phyloP scores from a whole-genome alignment of 1,140 invertebrate genomes.

The Coptotermes formosanus region DNA sequence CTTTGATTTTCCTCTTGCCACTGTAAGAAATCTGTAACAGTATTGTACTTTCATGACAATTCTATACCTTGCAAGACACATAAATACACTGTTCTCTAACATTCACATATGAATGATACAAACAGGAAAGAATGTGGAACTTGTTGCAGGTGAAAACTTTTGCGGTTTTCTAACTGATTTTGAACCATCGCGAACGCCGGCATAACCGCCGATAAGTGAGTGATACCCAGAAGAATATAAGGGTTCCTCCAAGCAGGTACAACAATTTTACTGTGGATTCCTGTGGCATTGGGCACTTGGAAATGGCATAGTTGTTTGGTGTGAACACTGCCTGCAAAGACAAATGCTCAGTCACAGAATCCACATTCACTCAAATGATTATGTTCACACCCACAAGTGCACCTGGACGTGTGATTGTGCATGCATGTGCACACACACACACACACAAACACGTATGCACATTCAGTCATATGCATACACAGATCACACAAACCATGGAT shows the following conservation, averaged over 20 bases:
- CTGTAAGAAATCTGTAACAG: not conserved
- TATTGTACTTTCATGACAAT: not conserved
- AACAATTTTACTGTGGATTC: slow-evolving; percentile 62
- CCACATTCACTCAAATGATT: slow-evolving; percentile 34
- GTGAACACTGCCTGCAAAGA: slow-evolving; percentile 63
- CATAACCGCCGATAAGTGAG: slow-evolving; percentile 23
- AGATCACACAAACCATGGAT: no score
- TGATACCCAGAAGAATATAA: slow-evolving; percentile 43
- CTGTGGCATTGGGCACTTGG: slow-evolving; percentile 72
- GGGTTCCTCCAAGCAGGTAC: slow-evolving; percentile 49
- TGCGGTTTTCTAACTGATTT: slow-evolving; percentile 1
- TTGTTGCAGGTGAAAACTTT: no score
- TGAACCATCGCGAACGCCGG: slow-evolving; percentile 27
- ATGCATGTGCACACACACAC: no score
- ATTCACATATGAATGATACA: no score
- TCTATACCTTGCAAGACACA: not conserved
- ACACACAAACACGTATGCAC: no score
- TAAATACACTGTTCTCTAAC: not conserved
- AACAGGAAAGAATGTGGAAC: no score
- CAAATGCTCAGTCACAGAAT: slow-evolving; percentile 37
- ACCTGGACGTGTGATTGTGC: no score
- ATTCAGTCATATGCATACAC: no score
- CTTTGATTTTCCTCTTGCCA: no score
- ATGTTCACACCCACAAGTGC: no score
- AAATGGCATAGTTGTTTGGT: slow-evolving; percentile 63